These are phyloP conservation scores for Passer montanus DNA, from an alignment of 2,113 vertebrate species.

Conservation along the genomic window DNA sequence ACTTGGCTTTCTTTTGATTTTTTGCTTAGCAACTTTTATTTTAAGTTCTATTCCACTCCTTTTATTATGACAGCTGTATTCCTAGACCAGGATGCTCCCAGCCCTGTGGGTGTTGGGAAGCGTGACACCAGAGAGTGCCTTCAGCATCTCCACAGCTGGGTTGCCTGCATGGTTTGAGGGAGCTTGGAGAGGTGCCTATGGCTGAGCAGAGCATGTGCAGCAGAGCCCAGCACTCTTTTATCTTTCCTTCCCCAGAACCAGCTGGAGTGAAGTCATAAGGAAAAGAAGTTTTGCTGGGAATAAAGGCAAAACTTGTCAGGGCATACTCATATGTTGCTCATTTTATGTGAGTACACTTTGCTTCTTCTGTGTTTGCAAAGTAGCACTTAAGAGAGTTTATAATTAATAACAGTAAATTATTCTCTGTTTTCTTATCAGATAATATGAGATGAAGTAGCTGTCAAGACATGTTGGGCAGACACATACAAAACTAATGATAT, in stretches of 20 bases:
- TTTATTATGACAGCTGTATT: not conserved
- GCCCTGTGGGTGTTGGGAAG: not conserved
- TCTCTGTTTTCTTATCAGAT: slow-evolving; percentile 52
- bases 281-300: not conserved
- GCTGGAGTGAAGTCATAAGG: not conserved
- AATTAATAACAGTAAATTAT: slow-evolving; percentile 60
- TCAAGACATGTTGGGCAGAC: slow-evolving; percentile 37
- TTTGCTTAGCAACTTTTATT: not conserved
- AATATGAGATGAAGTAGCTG: slow-evolving; percentile 32
- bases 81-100: not conserved
- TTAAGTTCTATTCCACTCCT: not conserved
- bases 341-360: not conserved
- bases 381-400: slow-evolving; percentile 23
- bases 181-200: not conserved
- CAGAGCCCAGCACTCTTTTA: not conserved
- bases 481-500: slow-evolving; percentile 19
- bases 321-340: not conserved
- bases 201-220: not conserved
- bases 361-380: slow-evolving; percentile 13
- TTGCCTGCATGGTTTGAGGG: not conserved
- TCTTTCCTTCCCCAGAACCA: not conserved
- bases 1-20: not conserved
- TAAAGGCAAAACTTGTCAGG: slow-evolving; percentile 22
- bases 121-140: fast-evolving
- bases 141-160: not conserved